Evolutionary conservation across 2,113 vertebrate genomes (phyloP).

Genomic region (Pterocles orientalis): DNA sequence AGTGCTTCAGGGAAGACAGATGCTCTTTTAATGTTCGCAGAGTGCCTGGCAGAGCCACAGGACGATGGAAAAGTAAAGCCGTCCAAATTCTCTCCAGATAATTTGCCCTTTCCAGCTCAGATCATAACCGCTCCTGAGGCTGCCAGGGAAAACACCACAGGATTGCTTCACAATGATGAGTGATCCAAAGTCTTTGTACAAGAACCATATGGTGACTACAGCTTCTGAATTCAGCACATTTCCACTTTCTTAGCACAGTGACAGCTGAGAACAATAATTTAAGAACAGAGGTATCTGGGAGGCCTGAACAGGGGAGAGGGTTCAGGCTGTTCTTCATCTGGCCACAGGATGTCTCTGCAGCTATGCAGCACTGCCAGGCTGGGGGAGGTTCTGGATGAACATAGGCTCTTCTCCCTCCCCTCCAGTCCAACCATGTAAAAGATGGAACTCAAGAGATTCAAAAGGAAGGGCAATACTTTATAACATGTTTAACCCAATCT

Average conservation of each 20-base stretch:
- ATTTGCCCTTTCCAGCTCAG: neutral
- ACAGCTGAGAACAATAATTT: neutral
- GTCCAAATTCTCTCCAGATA: neutral
- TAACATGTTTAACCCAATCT: neutral
- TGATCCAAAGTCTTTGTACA: neutral
- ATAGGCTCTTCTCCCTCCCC: neutral
- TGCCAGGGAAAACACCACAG: neutral
- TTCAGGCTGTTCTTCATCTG: neutral
- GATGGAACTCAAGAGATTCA: neutral
- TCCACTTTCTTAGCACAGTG: neutral
- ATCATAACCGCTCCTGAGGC: neutral
- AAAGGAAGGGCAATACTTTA: accelerated
- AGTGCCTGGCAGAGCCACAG: neutral
- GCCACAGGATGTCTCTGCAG: slow-evolving; percentile 42
- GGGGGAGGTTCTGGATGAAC: neutral
- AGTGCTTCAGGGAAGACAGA: neutral
- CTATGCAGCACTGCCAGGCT: neutral
- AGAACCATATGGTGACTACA: neutral
- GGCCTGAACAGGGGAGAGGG: neutral
- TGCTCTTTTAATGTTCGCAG: neutral
- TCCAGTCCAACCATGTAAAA: neutral
- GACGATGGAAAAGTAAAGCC: neutral
- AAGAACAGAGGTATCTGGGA: neutral
- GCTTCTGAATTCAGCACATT: neutral
- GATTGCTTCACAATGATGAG: neutral